Evolutionary conservation across 2,113 vertebrate genomes (phyloP).

Genomic region (Galeopterus variegatus): DNA sequence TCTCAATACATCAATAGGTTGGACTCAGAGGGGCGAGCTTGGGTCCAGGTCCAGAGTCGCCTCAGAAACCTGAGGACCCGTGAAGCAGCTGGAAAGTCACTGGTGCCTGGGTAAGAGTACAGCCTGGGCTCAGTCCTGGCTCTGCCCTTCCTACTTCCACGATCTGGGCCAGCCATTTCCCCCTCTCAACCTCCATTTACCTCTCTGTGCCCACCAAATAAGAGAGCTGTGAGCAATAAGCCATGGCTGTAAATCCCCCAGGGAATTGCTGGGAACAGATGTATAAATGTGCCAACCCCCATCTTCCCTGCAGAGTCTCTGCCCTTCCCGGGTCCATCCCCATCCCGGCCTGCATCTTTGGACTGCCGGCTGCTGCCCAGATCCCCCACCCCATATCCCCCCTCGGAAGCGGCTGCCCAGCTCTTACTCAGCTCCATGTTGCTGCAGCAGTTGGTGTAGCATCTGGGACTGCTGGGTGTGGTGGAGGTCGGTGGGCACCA

Average conservation of each 20-base stretch:
- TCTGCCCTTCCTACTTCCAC: neutral
- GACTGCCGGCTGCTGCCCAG: neutral
- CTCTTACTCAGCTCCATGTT: slow-evolving; percentile 91
- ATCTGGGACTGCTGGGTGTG: slow-evolving; percentile 93
- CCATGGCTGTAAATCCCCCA: neutral
- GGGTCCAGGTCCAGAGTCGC: neutral
- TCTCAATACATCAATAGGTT: neutral
- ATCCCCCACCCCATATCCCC: neutral
- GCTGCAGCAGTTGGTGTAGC: slow-evolving; percentile 96
- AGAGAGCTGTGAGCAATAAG: neutral
- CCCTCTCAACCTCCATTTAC: neutral
- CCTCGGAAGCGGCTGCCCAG: neutral
- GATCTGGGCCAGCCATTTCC: neutral
- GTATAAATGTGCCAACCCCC: neutral
- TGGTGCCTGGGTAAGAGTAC: neutral
- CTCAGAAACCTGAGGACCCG: neutral
- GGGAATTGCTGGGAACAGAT: rapidly evolving
- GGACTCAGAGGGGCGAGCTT: neutral
- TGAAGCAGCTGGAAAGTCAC: neutral
- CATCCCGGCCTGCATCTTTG: neutral
- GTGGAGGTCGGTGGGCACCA: slow-evolving; percentile 93
- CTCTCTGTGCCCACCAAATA: neutral
- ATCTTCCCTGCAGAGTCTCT: neutral
- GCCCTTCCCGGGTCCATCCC: neutral
- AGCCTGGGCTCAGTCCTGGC: neutral